Base-by-base conservation (phyloP, 2,797 vertebrate genomes). In the Danio kyathit region DNA sequence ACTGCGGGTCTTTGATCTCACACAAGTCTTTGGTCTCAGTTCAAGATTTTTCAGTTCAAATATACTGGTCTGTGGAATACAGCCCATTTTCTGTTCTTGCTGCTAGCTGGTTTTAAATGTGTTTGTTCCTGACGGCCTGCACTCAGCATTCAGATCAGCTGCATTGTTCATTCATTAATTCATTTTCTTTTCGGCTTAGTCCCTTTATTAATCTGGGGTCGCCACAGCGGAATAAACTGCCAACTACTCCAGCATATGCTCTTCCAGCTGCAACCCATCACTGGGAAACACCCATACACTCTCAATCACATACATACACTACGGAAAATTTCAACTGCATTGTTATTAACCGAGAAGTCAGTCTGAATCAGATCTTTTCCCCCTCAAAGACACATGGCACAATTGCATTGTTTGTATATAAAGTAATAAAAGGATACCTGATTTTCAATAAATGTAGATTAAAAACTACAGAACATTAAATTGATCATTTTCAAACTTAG, bases 61-160 rank as follows among this genome's bases (percentile, higher is more conserved):
- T 52, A 5, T 41, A 64, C 59, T 43, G 48, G 12, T 14, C 29
- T 56, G 40, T 66, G 21, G 5, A 44, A 14, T 44, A 44, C 17
- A 44, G 51, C 2, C 7, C 8, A 59, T 19, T 54, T 44, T 43
- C 10, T n/a, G 2, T 14, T 40, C 49, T 65, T 46, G 43, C 40
- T 43, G 38, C 43, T 74, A 59, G 17, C 40, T 6, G 44, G 7
- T 61, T 63, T 40, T 14, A 14, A 56, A 73, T 44, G 52, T 40
- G 73, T 73, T 29, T 19, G 12, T 43, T 56, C 70, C 41, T 14
- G 7, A 52, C 38, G 43, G 40, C 12, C 12, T 43, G 51, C 51
- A 43, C 52, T 72, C 11, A 72, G 51, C n/a, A 71, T 13, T 56
- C 51, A 43, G 17, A 43, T 72, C 11, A 72, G 69, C 40, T 57